A percentile compares a stretch with the other conserved stretches of the same genome.
Conservation (phyloP, 2,113 vertebrate genomes). For the Gadus chalcogrammus region DNA sequence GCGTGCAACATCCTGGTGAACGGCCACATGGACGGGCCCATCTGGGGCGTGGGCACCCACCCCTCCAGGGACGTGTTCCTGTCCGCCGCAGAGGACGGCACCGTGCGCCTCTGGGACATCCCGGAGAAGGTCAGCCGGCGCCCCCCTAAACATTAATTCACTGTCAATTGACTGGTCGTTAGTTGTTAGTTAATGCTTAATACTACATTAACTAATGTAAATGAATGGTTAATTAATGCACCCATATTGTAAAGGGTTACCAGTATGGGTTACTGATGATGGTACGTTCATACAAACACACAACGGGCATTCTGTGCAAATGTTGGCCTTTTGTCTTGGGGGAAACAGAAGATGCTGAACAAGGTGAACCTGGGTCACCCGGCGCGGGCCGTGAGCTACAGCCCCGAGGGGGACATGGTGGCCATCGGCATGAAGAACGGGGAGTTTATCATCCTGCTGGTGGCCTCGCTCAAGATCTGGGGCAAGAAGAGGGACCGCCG, state of each 20-base stretch:
- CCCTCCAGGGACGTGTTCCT: slow-evolving; percentile 91
- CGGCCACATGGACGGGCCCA: slow-evolving; percentile 91
- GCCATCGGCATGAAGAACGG: slow-evolving; percentile 98
- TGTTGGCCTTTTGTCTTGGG: slow-evolving; percentile 26
- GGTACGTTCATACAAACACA: not conserved
- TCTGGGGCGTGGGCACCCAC: slow-evolving; percentile 91
- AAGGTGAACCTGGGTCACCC: slow-evolving; percentile 94
- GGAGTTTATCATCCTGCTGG: slow-evolving; percentile 94
- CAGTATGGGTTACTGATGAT: not conserved
- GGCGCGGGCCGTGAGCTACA: slow-evolving; percentile 88
- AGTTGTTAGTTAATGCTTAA: too few relatives aligned
- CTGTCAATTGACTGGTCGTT: too few relatives aligned
- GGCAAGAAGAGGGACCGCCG: slow-evolving; percentile 94
- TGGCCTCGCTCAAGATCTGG: slow-evolving; percentile 94
- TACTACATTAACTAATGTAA: too few relatives aligned
- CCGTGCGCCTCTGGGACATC: slow-evolving; percentile 95
- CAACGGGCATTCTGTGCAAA: not conserved
- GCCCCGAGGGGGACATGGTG: slow-evolving; percentile 95
- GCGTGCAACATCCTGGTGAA: slow-evolving; percentile 93
- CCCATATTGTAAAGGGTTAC: too few relatives aligned
- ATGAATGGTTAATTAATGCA: too few relatives aligned
- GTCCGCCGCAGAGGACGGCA: slow-evolving; percentile 94
- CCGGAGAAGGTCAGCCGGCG: slow-evolving; percentile 81
- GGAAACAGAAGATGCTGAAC: slow-evolving; percentile 93
- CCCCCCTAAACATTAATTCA: too few relatives aligned